Percentiles rank a stretch among this genome's conserved stretches.
Conservation (phyloP, 2,888 invertebrate genomes). For the Acleris laterana region DNA sequence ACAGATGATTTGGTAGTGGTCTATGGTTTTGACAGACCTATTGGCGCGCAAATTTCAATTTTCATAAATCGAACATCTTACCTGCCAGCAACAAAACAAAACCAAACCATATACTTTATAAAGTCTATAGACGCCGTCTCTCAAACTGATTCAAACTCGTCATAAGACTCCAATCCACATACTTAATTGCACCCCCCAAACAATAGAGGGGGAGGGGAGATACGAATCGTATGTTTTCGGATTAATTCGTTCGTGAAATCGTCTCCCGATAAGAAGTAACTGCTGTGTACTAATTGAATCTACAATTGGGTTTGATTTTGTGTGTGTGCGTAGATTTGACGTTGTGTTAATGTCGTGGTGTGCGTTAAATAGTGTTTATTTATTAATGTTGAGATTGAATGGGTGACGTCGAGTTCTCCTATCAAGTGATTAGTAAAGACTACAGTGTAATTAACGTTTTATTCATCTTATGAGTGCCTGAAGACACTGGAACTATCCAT, state of each 20-base stretch:
- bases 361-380: conserved; percentile 32
- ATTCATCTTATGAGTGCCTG: too few species aligned
- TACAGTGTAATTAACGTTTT: too few species aligned
- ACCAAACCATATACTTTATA: not conserved
- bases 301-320: conserved; percentile 82
- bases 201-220: conserved; percentile 72
- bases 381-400: conserved; percentile 6
- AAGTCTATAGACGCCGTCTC: conserved; percentile 22
- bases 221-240: conserved; percentile 83
- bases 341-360: conserved; percentile 38
- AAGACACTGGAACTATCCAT: too few species aligned
- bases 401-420: not conserved
- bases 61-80: too few species aligned
- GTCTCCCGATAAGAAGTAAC: conserved; percentile 83
- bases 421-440: not conserved
- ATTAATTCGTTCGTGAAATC: conserved; percentile 85
- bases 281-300: conserved; percentile 83
- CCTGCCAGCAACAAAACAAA: not conserved
- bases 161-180: conserved; percentile 58
- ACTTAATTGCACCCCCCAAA: conserved; percentile 75
- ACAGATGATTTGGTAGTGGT: too few species aligned
- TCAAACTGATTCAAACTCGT: conserved; percentile 46
- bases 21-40: too few species aligned
- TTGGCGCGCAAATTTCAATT: too few species aligned
- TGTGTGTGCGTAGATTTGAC: conserved; percentile 58